Conservation (phyloP, 2,113 vertebrate genomes). For the Ancistrus triradiatus region DNA sequence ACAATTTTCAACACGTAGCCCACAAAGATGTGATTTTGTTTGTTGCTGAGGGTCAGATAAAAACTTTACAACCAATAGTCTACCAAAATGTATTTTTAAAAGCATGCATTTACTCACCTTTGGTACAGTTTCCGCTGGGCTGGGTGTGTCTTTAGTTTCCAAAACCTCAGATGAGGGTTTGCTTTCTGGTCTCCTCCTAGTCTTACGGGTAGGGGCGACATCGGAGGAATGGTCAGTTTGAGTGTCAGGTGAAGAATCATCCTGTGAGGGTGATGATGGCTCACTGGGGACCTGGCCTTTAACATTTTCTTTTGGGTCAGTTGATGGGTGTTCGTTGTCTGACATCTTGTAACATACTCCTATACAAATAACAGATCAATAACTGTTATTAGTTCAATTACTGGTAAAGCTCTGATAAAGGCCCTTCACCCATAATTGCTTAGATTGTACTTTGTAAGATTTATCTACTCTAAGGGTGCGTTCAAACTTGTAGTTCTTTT, state of each 20-base stretch:
- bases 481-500: no score
- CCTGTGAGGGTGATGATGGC: not conserved
- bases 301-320: constrained; percentile 5
- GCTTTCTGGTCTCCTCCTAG: constrained; percentile 79
- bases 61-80: no score
- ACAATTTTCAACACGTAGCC: no score
- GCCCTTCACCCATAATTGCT: no score
- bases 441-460: no score
- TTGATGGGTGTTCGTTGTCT: constrained; percentile 19
- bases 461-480: no score
- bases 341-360: constrained; percentile 37
- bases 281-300: not conserved
- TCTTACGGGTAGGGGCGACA: constrained; percentile 65
- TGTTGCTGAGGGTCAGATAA: no score
- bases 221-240: constrained; percentile 55
- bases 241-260: constrained; percentile 2
- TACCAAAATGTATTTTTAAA: no score
- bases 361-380: not conserved
- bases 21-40: no score
- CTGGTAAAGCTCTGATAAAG: no score
- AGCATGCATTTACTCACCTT: constrained; percentile 34
- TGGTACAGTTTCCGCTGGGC: constrained; percentile 40
- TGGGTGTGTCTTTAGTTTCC: constrained; percentile 4
- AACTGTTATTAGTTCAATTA: not conserved
- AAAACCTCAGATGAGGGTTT: constrained; percentile 51